Evolutionary conservation across 2,113 vertebrate species (phyloP), one percentile per base, ranked within the genome.

Genomic region (Larimichthys crocea): DNA sequence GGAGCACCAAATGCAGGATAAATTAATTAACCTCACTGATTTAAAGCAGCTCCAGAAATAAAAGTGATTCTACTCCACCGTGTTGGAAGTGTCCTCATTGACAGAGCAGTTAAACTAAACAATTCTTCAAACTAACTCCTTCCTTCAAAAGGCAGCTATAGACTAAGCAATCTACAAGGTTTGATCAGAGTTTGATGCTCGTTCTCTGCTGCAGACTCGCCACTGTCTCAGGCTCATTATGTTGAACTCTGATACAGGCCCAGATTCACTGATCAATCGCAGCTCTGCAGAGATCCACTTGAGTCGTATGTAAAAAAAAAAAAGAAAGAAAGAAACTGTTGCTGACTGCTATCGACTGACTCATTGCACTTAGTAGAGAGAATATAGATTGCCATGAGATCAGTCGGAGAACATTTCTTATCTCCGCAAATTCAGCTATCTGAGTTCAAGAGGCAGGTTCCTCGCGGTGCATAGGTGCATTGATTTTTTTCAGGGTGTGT

Each of bases 361-460:
- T 85, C 87, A 82, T n/a, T 20, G 68, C 74, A 74, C 69, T 82
- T 57, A 55, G 69, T 69, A 65, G 19, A 16, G 74, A 52, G 66
- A 70, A 62, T 78, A 91, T 82, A 57, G 80, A 91, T 91, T 77
- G 67, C 64, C 57, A 64, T 76, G 66, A 78, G 66, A 86, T 88
- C 52, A 53, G 61, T 4, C 10, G 46, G 29, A 29, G 72, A 80
- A 70, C 80, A 80, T 87, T 82, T 84, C 75, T 79, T 66, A 76
- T 59, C 9, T 16, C 74, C 55, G 44, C 71, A 46, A 76, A 88
- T 66, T 65, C 81, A 86, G 87, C 60, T 55, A 73, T 86, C 29
- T 24, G 79, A 72, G 83, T 80, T 91, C 40, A 80, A 70, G 70
- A 72, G 42, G 59, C 69, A 60, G 83, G 56, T 55, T 79, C 42